Evolutionary conservation across 2,113 vertebrate species (phyloP), one percentile per base, ranked within the genome.

Genomic region (Siniperca chuatsi): DNA sequence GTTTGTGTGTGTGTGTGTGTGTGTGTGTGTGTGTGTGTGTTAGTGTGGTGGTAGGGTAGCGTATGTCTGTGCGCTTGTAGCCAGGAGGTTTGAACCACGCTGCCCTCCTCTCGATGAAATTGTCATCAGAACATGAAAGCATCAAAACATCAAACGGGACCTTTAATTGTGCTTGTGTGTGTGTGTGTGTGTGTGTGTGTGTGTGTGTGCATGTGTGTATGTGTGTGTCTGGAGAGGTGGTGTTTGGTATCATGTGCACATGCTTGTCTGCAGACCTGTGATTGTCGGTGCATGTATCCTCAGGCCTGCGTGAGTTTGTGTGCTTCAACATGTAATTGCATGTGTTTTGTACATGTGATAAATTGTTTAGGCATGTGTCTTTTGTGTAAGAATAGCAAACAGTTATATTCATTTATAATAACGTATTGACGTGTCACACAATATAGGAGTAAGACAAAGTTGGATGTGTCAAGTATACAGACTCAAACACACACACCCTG

Each of bases 121-220:
- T 92, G 90, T 94, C 90, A 92, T 91, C 85, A 81, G 81, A 92
- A 94, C 87, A 91, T 92, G 90, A 92, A 94, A 91, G 92, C 81
- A 84, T 90, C 75, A 87, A 84, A 89, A 94, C 92, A 94, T 96
- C 93, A 93, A 94, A 95, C 76, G 37, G 83, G 87, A 89, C 81
- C 46, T 92, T 91, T 93, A 92, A 94, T 93, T 92, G 91, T 85
- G 79, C 72, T 65, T 73, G 80, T 76, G 67, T 79, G 81, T 84
- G 87, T 84, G 89, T 79, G 81, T 84, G 87, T 84, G 89, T 68
- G 79, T 78, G 23, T 40, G 78, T 68, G 79, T 80, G 37, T 40
- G 78, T 76, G 71, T 75, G 88, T 93, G 86, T 92, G 44, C 4
- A 35, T 9, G 29, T 62, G 23, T 37, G 62, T 57, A 42, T 69